Conservation (phyloP, 2,888 invertebrate genomes). For the Conchocele bisecta region DNA sequence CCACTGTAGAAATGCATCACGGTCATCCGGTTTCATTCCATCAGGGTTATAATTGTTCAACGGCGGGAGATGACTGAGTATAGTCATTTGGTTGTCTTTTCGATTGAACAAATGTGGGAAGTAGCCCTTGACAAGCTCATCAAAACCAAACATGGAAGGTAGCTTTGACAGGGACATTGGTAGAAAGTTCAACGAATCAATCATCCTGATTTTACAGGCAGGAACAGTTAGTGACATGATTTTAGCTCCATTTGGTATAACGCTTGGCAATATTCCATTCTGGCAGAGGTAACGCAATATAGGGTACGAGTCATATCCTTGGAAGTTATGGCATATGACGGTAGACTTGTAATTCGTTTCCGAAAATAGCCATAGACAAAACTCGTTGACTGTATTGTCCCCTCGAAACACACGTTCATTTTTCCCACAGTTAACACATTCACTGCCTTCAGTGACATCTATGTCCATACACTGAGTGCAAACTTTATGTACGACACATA, state of each 20-base stretch:
- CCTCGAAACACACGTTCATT: not conserved
- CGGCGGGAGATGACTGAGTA: conserved; percentile 4
- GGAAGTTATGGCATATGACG: not conserved
- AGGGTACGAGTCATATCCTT: not conserved
- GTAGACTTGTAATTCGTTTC: not conserved
- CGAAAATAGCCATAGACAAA: not conserved
- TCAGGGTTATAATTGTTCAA: conserved; percentile 17
- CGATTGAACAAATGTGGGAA: conserved; percentile 20
- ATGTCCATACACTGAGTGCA: conserved; percentile 13
- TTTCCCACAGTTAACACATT: conserved; percentile 8
- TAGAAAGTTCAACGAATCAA: conserved; percentile 5
- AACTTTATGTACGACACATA: conserved; percentile 24
- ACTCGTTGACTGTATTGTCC: not conserved
- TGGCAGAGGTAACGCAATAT: not conserved
- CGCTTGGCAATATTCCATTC: not conserved
- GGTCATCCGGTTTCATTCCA: conserved; percentile 13
- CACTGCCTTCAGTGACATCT: not conserved
- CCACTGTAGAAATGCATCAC: conserved; percentile 18
- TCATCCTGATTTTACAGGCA: not conserved
- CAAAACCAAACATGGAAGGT: not conserved
- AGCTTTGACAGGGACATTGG: not conserved
- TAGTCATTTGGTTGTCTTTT: conserved; percentile 11
- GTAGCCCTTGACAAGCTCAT: not conserved
- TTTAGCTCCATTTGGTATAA: not conserved
- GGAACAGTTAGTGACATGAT: not conserved